Conservation (phyloP, 2,113 vertebrate species). For the Stigmatopora nigra region DNA sequence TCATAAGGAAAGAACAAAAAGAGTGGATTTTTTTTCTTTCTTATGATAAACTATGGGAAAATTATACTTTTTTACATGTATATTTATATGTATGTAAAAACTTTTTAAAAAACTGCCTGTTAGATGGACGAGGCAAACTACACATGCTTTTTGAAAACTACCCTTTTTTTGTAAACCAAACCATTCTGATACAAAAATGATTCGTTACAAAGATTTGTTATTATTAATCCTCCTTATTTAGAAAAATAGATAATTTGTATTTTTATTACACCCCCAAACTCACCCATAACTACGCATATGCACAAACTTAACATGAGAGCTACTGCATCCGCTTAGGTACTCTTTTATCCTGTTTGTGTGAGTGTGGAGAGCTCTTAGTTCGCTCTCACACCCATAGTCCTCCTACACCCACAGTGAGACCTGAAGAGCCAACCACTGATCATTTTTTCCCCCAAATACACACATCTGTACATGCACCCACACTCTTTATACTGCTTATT, state of each 20-base stretch:
- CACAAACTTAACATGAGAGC: not conserved
- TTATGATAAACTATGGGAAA: too few relatives aligned
- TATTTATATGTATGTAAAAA: too few relatives aligned
- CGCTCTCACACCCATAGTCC: constrained; percentile 39
- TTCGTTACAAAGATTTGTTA: not conserved
- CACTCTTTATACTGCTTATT: constrained; percentile 27
- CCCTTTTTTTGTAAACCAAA: too few relatives aligned
- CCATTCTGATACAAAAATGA: not conserved
- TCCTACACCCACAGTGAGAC: constrained; percentile 45
- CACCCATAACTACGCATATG: not conserved
- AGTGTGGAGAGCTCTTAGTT: constrained; percentile 34
- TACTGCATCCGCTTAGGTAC: constrained; percentile 11
- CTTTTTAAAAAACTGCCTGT: too few relatives aligned
- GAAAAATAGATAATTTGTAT: not conserved
- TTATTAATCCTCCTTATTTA: not conserved
- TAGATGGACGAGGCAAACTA: too few relatives aligned
- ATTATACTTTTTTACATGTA: too few relatives aligned
- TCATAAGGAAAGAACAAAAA: too few relatives aligned
- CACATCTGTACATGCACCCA: not conserved
- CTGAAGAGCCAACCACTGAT: constrained; percentile 18
- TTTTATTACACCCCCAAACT: not conserved
- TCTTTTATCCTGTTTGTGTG: constrained; percentile 7
- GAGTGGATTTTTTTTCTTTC: too few relatives aligned
- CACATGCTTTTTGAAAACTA: too few relatives aligned
- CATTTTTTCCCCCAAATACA: constrained; percentile 20